Conservation (phyloP, 2,797 vertebrate species). For the Molossus molossus region DNA sequence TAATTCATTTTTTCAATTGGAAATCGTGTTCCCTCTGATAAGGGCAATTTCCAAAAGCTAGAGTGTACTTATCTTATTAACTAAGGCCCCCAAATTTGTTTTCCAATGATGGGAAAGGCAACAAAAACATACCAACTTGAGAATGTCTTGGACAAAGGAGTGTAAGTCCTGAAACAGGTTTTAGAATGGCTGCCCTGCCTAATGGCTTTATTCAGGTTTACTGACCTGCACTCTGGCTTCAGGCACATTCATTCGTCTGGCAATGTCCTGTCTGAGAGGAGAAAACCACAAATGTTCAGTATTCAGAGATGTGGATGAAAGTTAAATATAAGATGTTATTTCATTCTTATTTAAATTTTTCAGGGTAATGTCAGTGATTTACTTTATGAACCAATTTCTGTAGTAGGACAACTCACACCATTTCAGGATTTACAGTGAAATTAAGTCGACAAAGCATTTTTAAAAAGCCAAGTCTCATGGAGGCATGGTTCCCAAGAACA, state of each 20-base stretch:
- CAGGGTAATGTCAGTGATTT: slow-evolving; percentile 22
- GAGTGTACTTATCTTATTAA: not conserved
- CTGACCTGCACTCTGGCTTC: slow-evolving; percentile 91
- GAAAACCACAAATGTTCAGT: slow-evolving; percentile 59
- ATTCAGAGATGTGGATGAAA: slow-evolving; percentile 6
- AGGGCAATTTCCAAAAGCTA: not conserved
- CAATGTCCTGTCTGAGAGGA: slow-evolving; percentile 88
- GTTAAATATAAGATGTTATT: not conserved
- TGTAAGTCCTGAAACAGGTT: not conserved
- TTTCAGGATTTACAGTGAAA: slow-evolving; percentile 42
- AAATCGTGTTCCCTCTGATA: not conserved
- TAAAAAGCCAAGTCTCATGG: not conserved
- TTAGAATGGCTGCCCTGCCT: not conserved
- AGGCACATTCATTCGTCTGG: slow-evolving; percentile 87
- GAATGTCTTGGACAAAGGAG: not conserved
- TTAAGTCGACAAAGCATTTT: not conserved
- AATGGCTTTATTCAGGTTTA: not conserved
- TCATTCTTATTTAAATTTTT: not conserved
- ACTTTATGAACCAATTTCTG: not conserved
- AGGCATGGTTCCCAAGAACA: not conserved
- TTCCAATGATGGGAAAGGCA: not conserved
- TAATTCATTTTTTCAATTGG: not conserved
- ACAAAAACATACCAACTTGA: not conserved
- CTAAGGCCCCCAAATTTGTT: not conserved
- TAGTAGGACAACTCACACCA: not conserved